These are phyloP conservation scores for Saccostrea glomerata DNA, from an alignment of 1,140 invertebrate genomes.

Conservation along the genomic window DNA sequence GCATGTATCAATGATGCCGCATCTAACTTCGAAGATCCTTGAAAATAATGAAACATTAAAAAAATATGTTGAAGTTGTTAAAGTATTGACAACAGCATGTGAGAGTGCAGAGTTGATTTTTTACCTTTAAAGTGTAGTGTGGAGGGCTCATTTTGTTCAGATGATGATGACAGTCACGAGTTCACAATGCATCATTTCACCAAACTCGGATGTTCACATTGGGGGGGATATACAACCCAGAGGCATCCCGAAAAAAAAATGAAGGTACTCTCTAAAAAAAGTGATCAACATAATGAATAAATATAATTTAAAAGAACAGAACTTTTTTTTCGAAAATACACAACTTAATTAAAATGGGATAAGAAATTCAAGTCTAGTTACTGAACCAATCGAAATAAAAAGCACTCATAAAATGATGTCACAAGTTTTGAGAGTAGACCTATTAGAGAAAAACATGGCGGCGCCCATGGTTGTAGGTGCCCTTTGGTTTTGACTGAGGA, in stretches of 20 bases:
- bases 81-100: background rate
- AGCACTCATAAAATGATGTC: background rate
- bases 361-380: too few relatives aligned
- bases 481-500: too few relatives aligned
- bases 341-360: too few relatives aligned
- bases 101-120: background rate
- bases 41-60: too few relatives aligned
- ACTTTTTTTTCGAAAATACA: too few relatives aligned
- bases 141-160: background rate
- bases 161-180: conserved; percentile 17
- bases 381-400: too few relatives aligned
- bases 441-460: conserved; percentile 12
- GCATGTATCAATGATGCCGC: too few relatives aligned
- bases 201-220: background rate
- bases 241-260: background rate
- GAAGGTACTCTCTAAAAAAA: background rate
- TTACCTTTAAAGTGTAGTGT: background rate
- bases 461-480: background rate
- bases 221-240: background rate
- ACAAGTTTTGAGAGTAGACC: background rate
- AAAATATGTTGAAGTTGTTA: too few relatives aligned
- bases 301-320: background rate
- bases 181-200: background rate
- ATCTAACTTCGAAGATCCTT: too few relatives aligned
- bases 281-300: background rate